Percentiles rank a stretch among this genome's conserved stretches.
These are phyloP conservation scores for Prolemur simus DNA, from an alignment of 2,113 vertebrate species.

Conservation along the genomic window DNA sequence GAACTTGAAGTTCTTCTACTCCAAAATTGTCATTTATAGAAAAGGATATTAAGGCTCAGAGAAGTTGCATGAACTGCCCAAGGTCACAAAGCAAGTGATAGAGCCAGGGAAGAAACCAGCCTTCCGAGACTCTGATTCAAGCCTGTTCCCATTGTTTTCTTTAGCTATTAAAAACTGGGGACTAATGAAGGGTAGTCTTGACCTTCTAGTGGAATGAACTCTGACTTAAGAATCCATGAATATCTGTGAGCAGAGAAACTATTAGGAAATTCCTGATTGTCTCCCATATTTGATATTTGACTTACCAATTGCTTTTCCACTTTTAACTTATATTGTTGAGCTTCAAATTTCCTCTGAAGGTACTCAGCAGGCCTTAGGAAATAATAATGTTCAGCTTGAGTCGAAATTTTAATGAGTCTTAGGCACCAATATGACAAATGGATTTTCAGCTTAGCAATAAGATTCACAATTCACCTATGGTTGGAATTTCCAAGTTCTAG, in stretches of 20 bases:
- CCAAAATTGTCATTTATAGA: neutral
- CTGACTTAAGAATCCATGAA: neutral
- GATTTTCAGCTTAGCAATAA: neutral
- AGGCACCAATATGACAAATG: neutral
- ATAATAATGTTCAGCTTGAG: neutral
- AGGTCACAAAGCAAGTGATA: neutral
- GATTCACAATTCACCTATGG: neutral
- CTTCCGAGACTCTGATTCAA: neutral
- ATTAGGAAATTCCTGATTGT: neutral
- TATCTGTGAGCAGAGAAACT: neutral
- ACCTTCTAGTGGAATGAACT: neutral
- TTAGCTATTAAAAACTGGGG: neutral
- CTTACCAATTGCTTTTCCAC: constrained; percentile 94
- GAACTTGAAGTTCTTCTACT: neutral
- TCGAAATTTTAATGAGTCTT: neutral
- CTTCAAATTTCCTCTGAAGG: constrained; percentile 90
- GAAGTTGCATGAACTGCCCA: neutral
- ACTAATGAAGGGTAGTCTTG: neutral
- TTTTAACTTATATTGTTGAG: constrained; percentile 92
- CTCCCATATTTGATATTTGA: constrained; percentile 36
- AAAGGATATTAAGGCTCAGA: constrained; percentile 1
- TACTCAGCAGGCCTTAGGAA: constrained; percentile 88
- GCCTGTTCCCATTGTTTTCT: neutral
- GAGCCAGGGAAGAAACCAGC: neutral
- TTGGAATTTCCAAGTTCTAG: neutral